Base-by-base conservation (phyloP, 30 jellyfish, hydroid and myxozoan species). In the Nemopilema nomurai region DNA sequence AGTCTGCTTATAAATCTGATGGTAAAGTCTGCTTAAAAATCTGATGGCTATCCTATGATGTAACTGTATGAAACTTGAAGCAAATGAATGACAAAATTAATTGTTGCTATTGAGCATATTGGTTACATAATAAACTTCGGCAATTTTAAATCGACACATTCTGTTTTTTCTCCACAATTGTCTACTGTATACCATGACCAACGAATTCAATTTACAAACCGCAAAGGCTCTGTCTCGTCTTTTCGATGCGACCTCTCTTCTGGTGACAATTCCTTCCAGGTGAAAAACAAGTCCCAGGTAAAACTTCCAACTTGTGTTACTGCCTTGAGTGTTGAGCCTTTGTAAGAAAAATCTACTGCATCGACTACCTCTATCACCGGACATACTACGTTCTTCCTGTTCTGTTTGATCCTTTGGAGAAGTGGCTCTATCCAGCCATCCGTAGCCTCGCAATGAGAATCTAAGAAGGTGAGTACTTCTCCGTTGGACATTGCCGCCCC, bases 371-470 rank as follows among this genome's bases (percentile, higher is more conserved):
- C 94, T 25, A 92, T 92, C 71, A 92, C 98, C 3, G 98, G 98
- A 67, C 98, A 92, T 1, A 92, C 98, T 30, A 92, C 98, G 75
- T 87, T 92, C 26, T 74, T 74, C 62, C 81, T 52, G 29, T 92
- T 87, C 57, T 83, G 96, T 51, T 81, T 82, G 25, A 92, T 87
- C 53, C 98, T 30, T 41, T 73, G 83, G 22, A 92, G 85, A 64
- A 92, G 74, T 24, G 98, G 98, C 71, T 92, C 97, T 6, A 82
- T 67, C 98, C 98, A 92, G 33, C 98, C 98, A 13, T 57, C 74
- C 13, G 97, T 92, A 3, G 89, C 92, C 69, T 92, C 98, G 69
- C 98, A 92, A 67, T 92, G 98, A 21, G 98, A 92, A 88, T 92
- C 98, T 17, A 92, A 78, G 82, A 92, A 92, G 0, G 96, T 92